Evolutionary conservation across 1,140 invertebrate genomes (phyloP), one percentile per base, ranked within the genome.

Genomic region (Trachelipus rathkii): DNA sequence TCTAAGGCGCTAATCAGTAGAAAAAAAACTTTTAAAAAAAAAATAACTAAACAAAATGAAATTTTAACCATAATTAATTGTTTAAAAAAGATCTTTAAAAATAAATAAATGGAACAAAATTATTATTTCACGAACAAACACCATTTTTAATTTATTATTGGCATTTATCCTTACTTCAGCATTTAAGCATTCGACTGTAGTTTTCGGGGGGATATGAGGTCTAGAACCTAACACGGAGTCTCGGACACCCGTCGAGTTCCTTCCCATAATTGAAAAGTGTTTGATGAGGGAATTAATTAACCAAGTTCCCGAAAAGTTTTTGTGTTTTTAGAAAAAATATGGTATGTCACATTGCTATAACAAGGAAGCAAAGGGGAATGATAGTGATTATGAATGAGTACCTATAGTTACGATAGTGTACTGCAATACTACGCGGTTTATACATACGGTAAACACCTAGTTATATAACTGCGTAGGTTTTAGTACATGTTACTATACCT

Each of bases 271-370:
- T 84, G 80, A 89, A 89, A 73, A n/a, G n/a, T n/a, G 86, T 88
- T 79, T 88, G 85, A 80, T 89, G 87, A 60, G 88, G 88, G 78
- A 89, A 89, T 77, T 86, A 86, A 82, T 89, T 89, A 43, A 88
- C 85, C 11, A 88, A 82, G 79, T 82, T 88, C 88, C 88, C 89
- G 77, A 85, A 87, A 45, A 89, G 73, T 79, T 89, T 89, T 82
- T 88, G 87, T 10, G 87, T 88, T 7, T n/a, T n/a, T n/a, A n/a
- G n/a, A 89, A 81, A 79, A 89, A 89, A 72, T 86, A 80, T 24
- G 82, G 78, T 21, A 88, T 85, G 0, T 86, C 87, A 82, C 84
- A 73, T 79, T 83, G 81, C 84, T 85, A 44, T 46, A 78, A 44
- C 43, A 78, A 75, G 23, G 33, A 72, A 11, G n/a, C n/a, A 15